These are phyloP conservation scores for Mustela nigripes DNA, from an alignment of 2,113 vertebrate genomes.

Conservation along the genomic window DNA sequence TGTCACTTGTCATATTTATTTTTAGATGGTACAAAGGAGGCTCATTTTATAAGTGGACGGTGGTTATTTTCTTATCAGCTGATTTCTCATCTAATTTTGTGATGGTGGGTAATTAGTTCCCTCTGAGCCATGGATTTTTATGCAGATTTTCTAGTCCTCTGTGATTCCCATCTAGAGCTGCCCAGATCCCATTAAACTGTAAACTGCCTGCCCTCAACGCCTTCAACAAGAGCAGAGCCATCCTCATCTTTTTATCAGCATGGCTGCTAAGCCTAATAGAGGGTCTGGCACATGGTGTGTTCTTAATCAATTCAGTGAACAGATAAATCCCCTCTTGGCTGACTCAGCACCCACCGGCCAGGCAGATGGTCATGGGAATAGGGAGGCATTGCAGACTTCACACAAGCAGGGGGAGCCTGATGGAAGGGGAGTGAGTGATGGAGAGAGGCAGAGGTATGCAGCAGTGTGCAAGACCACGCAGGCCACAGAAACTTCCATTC, in stretches of 20 bases:
- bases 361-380: neutral
- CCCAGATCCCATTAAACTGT: neutral
- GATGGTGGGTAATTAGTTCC: neutral
- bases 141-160: neutral
- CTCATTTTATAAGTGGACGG: neutral
- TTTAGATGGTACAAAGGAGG: neutral
- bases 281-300: no score
- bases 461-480: neutral
- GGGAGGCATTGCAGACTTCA: neutral
- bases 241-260: neutral
- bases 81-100: neutral
- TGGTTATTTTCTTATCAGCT: neutral
- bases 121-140: neutral
- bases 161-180: neutral
- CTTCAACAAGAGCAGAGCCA: neutral
- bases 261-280: neutral
- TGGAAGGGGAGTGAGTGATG: neutral
- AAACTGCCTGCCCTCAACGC: neutral
- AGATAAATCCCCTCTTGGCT: neutral
- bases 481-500: neutral
- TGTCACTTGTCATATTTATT: neutral
- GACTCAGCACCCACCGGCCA: neutral
- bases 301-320: neutral
- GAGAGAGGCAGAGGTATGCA: neutral
- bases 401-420: neutral